Percentiles rank a stretch among this genome's conserved stretches.
phyloP scores from a whole-genome alignment of 2,797 vertebrate genomes.

The Lepidocolaptes lacrymiger region DNA sequence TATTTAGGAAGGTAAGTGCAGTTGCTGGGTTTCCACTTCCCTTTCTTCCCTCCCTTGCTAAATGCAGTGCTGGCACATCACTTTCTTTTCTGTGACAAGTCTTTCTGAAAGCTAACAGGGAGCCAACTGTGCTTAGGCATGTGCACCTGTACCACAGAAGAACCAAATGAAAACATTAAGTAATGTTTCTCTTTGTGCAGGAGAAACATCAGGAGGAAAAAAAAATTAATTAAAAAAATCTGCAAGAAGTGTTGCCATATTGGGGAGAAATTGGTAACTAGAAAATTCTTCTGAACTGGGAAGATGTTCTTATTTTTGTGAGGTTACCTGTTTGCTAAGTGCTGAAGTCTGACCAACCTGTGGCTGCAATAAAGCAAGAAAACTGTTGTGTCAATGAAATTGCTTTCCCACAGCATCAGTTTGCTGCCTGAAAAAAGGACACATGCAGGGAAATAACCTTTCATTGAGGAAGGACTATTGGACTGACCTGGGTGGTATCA shows the following conservation, averaged over 20 bases:
- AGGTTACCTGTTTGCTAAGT: background rate
- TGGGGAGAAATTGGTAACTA: background rate
- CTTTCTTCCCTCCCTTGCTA: background rate
- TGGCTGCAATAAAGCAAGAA: background rate
- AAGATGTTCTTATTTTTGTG: background rate
- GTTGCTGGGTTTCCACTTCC: background rate
- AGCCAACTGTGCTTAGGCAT: background rate
- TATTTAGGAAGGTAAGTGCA: background rate
- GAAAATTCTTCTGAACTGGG: background rate
- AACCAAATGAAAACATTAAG: background rate
- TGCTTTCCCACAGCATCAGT: background rate
- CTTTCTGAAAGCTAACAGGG: background rate
- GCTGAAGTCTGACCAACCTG: background rate
- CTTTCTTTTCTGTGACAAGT: slow-evolving; percentile 7
- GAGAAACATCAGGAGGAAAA: background rate
- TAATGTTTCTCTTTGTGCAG: slow-evolving; percentile 1
- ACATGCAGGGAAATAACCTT: background rate
- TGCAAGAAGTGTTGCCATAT: background rate
- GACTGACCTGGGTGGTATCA: too few species aligned
- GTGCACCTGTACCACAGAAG: slow-evolving; percentile 17
- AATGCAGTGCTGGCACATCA: background rate
- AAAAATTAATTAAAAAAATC: background rate
- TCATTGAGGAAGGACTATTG: background rate
- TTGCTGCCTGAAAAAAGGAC: background rate
- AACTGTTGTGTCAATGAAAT: background rate